Evolutionary conservation across 2,113 vertebrate species (phyloP), one percentile per base, ranked within the genome.

Genomic region (Vidua chalybeata): DNA sequence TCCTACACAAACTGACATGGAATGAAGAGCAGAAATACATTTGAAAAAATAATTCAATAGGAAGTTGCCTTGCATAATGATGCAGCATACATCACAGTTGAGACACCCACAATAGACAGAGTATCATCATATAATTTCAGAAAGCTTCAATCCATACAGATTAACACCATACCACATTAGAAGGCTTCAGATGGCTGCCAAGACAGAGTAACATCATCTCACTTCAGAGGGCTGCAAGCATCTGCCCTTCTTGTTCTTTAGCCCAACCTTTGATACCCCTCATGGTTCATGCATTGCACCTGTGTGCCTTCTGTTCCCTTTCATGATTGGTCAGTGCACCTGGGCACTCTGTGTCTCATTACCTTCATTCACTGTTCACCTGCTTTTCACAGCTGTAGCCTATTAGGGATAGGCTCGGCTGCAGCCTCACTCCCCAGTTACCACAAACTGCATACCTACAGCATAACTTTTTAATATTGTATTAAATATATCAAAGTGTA

Each of bases 171-270:
- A 35, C 23, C 23, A 11, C 10, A 24, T 16, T n/a, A 35, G n/a
- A 35, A 59, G 7, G n/a, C 56, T 16, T 24, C 56, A 35, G 56
- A 13, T 23, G 9, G 35, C 56, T 24, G 22, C 33, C 56, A 10
- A 35, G 7, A 35, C 7, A 35, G 14, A 59, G 21, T 7, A 35
- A 24, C 2, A 35, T 2, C 22, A 59, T 2, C 1, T 4, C 4
- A 35, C 56, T 16, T 6, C 7, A 59, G 5, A 26, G 24, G 7
- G 15, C n/a, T 3, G 6, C 22, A 59, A 35, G 22, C n/a, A 24
- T 3, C 6, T 5, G 0, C 23, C 22, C 15, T 11, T 24, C 21
- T 11, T 35, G 7, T 5, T 24, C 23, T 24, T 59, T 17, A 35
- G 56, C n/a, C n/a, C n/a, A 35, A 11, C 23, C 15, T 59, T 59